phyloP scores from a whole-genome alignment of 1,140 invertebrate genomes.

The Saccostrea glomerata region DNA sequence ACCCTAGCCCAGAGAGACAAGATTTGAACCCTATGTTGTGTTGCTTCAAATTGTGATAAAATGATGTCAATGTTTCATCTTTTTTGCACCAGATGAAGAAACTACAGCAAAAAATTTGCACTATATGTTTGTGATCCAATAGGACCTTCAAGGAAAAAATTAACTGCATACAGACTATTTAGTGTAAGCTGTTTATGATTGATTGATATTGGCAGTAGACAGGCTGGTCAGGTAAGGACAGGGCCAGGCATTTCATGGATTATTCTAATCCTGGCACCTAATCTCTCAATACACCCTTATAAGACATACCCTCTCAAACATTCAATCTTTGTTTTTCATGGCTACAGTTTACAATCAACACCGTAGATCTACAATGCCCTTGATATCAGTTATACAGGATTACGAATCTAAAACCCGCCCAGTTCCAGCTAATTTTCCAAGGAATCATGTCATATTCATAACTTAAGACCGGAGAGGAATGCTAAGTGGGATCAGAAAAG shows the following conservation, averaged over 20 bases:
- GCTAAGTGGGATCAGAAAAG: neutral
- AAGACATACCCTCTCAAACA: neutral
- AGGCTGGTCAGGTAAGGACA: neutral
- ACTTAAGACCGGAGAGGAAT: neutral
- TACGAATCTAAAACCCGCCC: neutral
- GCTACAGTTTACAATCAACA: neutral
- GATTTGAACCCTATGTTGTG: too few species aligned
- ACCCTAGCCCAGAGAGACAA: too few species aligned
- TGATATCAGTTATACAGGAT: neutral
- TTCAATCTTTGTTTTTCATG: neutral
- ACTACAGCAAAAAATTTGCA: too few species aligned
- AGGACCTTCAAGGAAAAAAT: too few species aligned
- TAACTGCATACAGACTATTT: too few species aligned
- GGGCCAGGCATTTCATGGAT: neutral
- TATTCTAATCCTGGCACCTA: neutral
- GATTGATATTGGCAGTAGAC: too few species aligned
- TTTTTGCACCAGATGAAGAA: too few species aligned
- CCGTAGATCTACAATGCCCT: neutral
- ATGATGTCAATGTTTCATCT: too few species aligned
- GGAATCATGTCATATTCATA: neutral
- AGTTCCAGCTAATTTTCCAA: neutral
- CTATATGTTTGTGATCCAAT: too few species aligned
- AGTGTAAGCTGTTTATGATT: too few species aligned
- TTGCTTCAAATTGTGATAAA: too few species aligned
- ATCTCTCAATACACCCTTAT: conserved; percentile 9